Conservation (phyloP, 2,888 invertebrate species). For the Drosophila colorata region DNA sequence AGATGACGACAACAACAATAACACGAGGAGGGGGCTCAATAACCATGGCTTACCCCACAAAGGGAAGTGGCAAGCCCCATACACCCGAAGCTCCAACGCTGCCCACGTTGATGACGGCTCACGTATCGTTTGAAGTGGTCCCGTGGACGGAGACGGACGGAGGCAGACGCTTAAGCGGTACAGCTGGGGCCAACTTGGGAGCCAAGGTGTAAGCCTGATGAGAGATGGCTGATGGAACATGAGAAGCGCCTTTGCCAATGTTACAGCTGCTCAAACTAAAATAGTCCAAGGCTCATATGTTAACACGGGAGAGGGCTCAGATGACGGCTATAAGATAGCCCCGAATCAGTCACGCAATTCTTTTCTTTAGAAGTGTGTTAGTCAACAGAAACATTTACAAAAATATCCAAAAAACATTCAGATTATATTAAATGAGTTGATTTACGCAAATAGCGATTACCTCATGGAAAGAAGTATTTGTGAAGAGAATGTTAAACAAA, state of each 20-base stretch:
- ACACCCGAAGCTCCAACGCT: conserved; percentile 40
- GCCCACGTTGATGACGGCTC: conserved; percentile 63
- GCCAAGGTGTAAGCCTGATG: conserved; percentile 7
- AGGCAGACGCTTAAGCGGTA: conserved; percentile 5
- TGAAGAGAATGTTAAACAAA: too few relatives aligned
- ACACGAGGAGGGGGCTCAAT: conserved; percentile 3
- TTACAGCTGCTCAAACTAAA: conserved; percentile 31
- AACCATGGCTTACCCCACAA: conserved; percentile 21
- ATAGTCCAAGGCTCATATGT: conserved; percentile 13
- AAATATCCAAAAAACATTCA: too few relatives aligned
- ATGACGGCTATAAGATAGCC: conserved; percentile 1
- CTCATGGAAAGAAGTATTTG: too few relatives aligned
- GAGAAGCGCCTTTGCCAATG: conserved; percentile 13
- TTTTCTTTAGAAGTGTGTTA: background rate
- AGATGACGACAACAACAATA: conserved; percentile 12
- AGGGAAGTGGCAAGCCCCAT: conserved; percentile 28
- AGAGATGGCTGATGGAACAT: conserved; percentile 27
- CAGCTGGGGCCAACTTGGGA: background rate
- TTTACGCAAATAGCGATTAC: too few relatives aligned
- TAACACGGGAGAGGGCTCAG: conserved; percentile 5
- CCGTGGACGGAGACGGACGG: conserved; percentile 16
- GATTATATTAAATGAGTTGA: too few relatives aligned
- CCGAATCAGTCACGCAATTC: conserved; percentile 7
- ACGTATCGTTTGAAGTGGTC: conserved; percentile 43
- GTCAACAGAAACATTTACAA: background rate